These are phyloP conservation scores for Pardosa pseudoannulata DNA, from an alignment of 2,888 invertebrate species.

Conservation along the genomic window DNA sequence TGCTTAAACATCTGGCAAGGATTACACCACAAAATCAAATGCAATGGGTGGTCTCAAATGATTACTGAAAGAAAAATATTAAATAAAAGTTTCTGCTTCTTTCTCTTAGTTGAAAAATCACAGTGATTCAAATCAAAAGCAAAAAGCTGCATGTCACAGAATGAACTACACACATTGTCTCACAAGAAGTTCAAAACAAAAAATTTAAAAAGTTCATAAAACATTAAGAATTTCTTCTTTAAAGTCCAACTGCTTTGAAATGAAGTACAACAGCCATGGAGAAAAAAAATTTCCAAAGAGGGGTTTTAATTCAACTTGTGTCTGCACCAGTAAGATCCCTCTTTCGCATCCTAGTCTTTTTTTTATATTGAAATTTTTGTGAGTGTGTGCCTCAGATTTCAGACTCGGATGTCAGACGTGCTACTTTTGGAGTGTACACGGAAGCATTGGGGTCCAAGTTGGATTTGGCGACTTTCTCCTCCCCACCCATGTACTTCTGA, in stretches of 20 bases:
- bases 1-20: constrained; percentile 24
- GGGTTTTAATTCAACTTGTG: constrained; percentile 11
- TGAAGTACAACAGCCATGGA: constrained; percentile 69
- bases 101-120: constrained; percentile 30
- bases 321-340: constrained; percentile 51
- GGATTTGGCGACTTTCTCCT: constrained; percentile 76
- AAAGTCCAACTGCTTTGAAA: constrained; percentile 25
- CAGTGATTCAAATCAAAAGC: constrained; percentile 33
- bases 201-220: constrained; percentile 60
- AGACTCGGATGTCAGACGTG: constrained; percentile 51
- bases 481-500: constrained; percentile 74
- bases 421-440: constrained; percentile 89
- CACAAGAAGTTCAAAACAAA: constrained; percentile 30
- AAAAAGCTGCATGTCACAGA: constrained; percentile 62
- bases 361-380: no score
- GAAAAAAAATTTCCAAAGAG: constrained; percentile 31
- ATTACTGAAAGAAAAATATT: background rate
- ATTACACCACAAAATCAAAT: constrained; percentile 39
- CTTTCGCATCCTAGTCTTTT: background rate
- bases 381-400: constrained; percentile 50
- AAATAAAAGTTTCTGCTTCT: constrained; percentile 3
- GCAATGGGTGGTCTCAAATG: constrained; percentile 56
- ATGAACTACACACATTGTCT: constrained; percentile 40
- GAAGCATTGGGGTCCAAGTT: constrained; percentile 93
- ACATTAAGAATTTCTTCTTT: constrained; percentile 41